Conservation (phyloP, 23 tunicate species). For the Ciona savignyi region DNA sequence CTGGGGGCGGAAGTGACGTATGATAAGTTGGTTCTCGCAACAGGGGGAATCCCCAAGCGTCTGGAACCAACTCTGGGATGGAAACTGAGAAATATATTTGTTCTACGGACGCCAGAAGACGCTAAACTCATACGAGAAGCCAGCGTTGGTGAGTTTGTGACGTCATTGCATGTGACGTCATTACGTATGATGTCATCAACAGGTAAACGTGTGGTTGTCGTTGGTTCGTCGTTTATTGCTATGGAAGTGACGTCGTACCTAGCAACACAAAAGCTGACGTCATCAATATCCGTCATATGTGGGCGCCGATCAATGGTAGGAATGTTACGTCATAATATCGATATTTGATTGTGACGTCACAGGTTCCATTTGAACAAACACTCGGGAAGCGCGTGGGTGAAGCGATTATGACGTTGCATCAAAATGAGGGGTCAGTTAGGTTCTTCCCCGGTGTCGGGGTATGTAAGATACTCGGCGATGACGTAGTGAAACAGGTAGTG, state of each 20-base stretch:
- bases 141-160: conserved; percentile 4
- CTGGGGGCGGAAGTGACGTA: conserved; percentile 15
- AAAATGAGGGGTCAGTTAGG: conserved; percentile 45
- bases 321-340: too few species aligned
- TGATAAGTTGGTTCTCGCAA: conserved; percentile 52
- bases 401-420: conserved; percentile 48
- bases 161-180: background rate
- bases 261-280: conserved; percentile 21
- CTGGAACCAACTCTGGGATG: conserved; percentile 53
- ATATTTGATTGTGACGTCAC: background rate
- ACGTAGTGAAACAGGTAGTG: conserved; percentile 19
- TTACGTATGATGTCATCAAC: background rate
- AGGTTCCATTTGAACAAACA: conserved; percentile 73
- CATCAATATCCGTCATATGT: conserved; percentile 61
- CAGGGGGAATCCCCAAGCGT: conserved; percentile 73
- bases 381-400: conserved; percentile 48
- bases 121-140: conserved; percentile 23
- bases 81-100: conserved; percentile 48
- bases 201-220: conserved; percentile 58
- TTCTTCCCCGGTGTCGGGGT: conserved; percentile 45
- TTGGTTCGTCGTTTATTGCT: conserved; percentile 83
- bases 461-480: conserved; percentile 3
- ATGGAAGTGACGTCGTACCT: conserved; percentile 80
- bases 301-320: conserved; percentile 59
- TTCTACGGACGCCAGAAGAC: conserved; percentile 48